Evolutionary conservation across 64 coral and sea anemone species (phyloP).

Genomic region (Porites lutea): DNA sequence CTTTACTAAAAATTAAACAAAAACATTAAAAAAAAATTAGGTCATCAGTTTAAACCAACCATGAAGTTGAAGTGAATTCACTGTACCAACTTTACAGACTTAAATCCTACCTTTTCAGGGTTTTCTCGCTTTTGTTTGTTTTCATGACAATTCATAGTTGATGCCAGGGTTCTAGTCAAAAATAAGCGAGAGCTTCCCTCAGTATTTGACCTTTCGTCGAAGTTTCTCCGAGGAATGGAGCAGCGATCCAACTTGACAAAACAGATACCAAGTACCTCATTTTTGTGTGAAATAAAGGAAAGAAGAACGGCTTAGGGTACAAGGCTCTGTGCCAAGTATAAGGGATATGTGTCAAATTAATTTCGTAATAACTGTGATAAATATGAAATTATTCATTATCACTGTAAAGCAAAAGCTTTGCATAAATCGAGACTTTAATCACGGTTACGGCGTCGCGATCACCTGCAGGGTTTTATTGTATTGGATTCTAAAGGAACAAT

Average conservation of each 20-base stretch:
- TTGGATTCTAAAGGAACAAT: conserved; percentile 10
- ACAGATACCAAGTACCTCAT: not conserved
- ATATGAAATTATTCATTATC: conserved; percentile 48
- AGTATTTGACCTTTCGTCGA: not conserved
- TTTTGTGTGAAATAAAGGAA: not conserved
- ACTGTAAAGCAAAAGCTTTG: conserved; percentile 1
- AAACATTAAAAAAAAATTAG: too few species aligned
- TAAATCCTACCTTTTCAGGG: conserved; percentile 18
- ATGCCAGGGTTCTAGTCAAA: too few species aligned
- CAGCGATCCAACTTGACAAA: not conserved
- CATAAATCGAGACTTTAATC: conserved; percentile 18
- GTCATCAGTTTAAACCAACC: too few species aligned
- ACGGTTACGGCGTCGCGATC: not conserved
- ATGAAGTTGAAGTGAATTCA: too few species aligned
- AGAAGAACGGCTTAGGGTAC: not conserved
- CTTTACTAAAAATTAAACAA: too few species aligned
- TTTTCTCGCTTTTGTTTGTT: conserved; percentile 10
- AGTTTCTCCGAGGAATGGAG: not conserved
- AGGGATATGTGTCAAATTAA: conserved; percentile 1
- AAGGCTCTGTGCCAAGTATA: not conserved
- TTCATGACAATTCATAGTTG: conserved; percentile 1
- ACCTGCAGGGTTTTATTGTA: conserved; percentile 14
- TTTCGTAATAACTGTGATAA: conserved; percentile 24
- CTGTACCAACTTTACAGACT: not conserved
- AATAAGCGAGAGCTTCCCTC: not conserved